Evolutionary conservation across 2,888 invertebrate species (phyloP), one percentile per base, ranked within the genome.

Genomic region (Pseudoips prasinana): DNA sequence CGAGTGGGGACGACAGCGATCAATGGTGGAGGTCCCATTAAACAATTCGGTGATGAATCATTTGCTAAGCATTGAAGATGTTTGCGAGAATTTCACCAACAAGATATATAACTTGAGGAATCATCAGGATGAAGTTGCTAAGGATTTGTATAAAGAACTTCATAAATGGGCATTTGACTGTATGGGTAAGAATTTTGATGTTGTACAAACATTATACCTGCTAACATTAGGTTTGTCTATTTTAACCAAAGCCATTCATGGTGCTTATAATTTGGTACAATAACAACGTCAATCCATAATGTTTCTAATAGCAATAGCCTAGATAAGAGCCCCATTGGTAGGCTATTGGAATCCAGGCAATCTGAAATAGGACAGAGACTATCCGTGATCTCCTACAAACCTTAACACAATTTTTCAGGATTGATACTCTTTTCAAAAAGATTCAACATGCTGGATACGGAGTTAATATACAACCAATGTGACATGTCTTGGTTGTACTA

Each of bases 161-260:
- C 90, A 90, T 55, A 92, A 92, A 61, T 94, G 94, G 94, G 89
- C 91, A 27, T 82, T 93, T 48, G 93, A 94, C 75, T 92, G 92
- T 74, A 85, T 91, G 64, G 90, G 89, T 80, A 57, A 72, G 75
- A 26, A 19, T 18, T 9, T 4, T 18, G 0, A 7, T 17, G n/a
- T n/a, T n/a, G n/a, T n/a, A n/a, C n/a, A n/a, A n/a, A n/a, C n/a
- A n/a, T n/a, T n/a, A n/a, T n/a, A n/a, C n/a, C n/a, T n/a, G n/a
- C n/a, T n/a, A n/a, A n/a, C n/a, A n/a, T n/a, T n/a, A n/a, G n/a
- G n/a, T n/a, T n/a, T n/a, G n/a, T n/a, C n/a, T n/a, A n/a, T n/a
- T n/a, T n/a, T n/a, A n/a, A n/a, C n/a, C n/a, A n/a, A n/a, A n/a
- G n/a, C n/a, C n/a, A n/a, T n/a, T n/a, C n/a, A n/a, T n/a, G n/a